phyloP scores from a whole-genome alignment of 2,888 invertebrate species.

The Mellilla xanthometata region DNA sequence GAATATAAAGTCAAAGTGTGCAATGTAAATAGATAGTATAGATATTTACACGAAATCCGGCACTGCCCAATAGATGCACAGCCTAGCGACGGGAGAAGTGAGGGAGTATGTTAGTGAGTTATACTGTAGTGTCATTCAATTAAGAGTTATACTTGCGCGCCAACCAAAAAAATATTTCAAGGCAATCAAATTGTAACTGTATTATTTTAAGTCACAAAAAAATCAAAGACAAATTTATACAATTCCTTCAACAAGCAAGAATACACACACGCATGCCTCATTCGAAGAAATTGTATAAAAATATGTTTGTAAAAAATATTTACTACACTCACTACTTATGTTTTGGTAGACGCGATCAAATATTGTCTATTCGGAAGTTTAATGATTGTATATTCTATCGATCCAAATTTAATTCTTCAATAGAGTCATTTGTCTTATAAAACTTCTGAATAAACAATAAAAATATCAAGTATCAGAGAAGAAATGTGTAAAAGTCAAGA shows the following conservation, averaged over 20 bases:
- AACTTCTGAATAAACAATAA: slow-evolving; percentile 13
- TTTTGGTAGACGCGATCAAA: slow-evolving; percentile 12
- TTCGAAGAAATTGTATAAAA: not conserved
- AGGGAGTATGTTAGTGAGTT: slow-evolving; percentile 66
- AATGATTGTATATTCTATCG: too few relatives aligned
- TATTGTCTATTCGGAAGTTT: slow-evolving; percentile 11
- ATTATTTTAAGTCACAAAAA: too few relatives aligned
- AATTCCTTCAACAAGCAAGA: not conserved
- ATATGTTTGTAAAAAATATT: not conserved
- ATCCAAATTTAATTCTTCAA: too few relatives aligned
- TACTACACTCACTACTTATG: too few relatives aligned
- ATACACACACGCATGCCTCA: slow-evolving; percentile 1
- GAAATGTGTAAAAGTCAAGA: slow-evolving; percentile 17
- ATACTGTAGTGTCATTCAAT: slow-evolving; percentile 25
- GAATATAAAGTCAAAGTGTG: slow-evolving; percentile 65
- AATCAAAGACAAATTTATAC: not conserved
- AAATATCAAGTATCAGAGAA: slow-evolving; percentile 8
- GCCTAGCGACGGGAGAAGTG: slow-evolving; percentile 86
- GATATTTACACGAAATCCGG: slow-evolving; percentile 94
- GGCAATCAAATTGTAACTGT: too few relatives aligned
- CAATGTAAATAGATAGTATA: slow-evolving; percentile 68
- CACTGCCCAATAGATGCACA: slow-evolving; percentile 96
- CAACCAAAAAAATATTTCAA: slow-evolving; percentile 7
- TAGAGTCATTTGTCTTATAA: not conserved
- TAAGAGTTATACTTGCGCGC: slow-evolving; percentile 2